These are phyloP conservation scores for Drosophila ercepeae DNA, from an alignment of 1,140 invertebrate species.

Conservation along the genomic window DNA sequence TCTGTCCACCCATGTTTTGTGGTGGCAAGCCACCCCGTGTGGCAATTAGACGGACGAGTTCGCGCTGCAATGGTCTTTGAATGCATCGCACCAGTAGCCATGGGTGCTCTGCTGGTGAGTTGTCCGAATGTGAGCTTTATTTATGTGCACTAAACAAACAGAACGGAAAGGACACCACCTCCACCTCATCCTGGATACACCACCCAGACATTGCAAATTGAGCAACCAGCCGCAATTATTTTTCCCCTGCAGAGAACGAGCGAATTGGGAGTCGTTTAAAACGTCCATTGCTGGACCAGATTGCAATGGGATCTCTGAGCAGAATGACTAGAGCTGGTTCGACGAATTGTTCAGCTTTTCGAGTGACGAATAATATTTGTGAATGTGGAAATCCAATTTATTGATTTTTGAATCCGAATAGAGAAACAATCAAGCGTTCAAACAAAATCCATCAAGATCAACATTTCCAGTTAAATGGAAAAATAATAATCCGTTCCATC, in stretches of 20 bases:
- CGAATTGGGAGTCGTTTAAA: slow-evolving; percentile 21
- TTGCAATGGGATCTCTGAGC: slow-evolving; percentile 9
- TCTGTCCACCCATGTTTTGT: neutral
- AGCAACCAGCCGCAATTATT: slow-evolving; percentile 63
- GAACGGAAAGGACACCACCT: slow-evolving; percentile 34
- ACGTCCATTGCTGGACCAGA: slow-evolving; percentile 28
- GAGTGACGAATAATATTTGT: slow-evolving; percentile 14
- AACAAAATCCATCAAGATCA: slow-evolving; percentile 23
- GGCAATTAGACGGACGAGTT: slow-evolving; percentile 28
- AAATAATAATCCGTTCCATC: slow-evolving; percentile 2
- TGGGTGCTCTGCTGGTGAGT: slow-evolving; percentile 18
- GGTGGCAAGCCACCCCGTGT: neutral
- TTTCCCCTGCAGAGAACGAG: slow-evolving; percentile 15
- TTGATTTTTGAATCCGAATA: neutral
- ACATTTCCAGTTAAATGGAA: neutral
- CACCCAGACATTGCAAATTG: slow-evolving; percentile 27
- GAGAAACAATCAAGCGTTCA: neutral
- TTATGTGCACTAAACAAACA: slow-evolving; percentile 71
- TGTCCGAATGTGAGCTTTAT: slow-evolving; percentile 58
- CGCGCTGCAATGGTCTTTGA: slow-evolving; percentile 68
- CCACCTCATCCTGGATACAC: neutral
- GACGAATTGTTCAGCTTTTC: slow-evolving; percentile 3
- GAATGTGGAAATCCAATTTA: neutral
- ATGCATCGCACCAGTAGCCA: slow-evolving; percentile 51
- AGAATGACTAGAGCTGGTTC: neutral